Evolutionary conservation across 2,888 invertebrate species (phyloP).

Genomic region (Nysson spinosus): DNA sequence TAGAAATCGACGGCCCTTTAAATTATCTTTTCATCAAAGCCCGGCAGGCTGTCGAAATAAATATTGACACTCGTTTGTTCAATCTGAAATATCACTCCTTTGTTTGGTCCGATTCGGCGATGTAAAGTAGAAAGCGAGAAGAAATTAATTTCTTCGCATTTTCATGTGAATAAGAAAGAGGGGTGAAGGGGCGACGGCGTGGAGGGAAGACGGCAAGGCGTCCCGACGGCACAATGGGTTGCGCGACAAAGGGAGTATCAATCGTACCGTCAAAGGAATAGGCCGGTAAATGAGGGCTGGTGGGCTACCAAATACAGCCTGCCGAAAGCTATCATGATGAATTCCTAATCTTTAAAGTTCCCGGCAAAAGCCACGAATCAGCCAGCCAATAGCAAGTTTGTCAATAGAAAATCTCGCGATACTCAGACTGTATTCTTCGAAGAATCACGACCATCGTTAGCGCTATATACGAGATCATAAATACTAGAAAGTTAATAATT

Average conservation of each 20-base stretch:
- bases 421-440: too few relatives aligned
- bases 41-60: too few relatives aligned
- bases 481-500: too few relatives aligned
- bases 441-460: too few relatives aligned
- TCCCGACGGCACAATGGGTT: slow-evolving; percentile 17
- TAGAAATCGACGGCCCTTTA: too few relatives aligned
- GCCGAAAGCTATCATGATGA: slow-evolving; percentile 21
- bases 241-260: slow-evolving; percentile 43
- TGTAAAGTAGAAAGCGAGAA: too few relatives aligned
- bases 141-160: slow-evolving; percentile 37
- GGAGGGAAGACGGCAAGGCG: background rate
- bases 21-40: too few relatives aligned
- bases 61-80: too few relatives aligned
- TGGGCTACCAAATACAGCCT: background rate
- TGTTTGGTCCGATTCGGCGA: too few relatives aligned
- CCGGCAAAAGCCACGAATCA: slow-evolving; percentile 13
- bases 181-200: background rate
- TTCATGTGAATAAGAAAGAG: slow-evolving; percentile 23
- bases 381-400: too few relatives aligned
- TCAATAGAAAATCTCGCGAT: too few relatives aligned
- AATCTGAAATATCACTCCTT: background rate
- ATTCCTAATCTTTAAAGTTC: slow-evolving; percentile 31
- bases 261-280: slow-evolving; percentile 40
- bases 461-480: too few relatives aligned
- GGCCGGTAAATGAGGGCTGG: slow-evolving; percentile 16